A percentile compares a stretch with the other conserved stretches of the same genome.
Conservation (phyloP, 2,113 vertebrate genomes). For the Melozone crissalis region DNA sequence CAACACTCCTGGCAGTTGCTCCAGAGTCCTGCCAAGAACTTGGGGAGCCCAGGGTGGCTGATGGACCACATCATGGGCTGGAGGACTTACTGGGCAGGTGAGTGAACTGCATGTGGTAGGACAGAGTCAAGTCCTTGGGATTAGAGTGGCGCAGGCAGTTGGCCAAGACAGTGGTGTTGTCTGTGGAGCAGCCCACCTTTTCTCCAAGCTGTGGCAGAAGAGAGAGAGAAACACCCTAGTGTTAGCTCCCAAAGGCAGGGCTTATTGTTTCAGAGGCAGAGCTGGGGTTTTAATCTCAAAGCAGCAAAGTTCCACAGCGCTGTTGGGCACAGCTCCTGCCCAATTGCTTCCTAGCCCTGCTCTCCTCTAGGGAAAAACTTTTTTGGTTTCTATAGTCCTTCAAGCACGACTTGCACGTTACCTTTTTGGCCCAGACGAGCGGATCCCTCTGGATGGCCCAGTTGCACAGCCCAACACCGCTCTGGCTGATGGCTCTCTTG, state of each 20-base stretch:
- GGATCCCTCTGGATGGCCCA: constrained; percentile 89
- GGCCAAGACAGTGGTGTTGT: constrained; percentile 67
- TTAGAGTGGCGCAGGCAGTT: constrained; percentile 80
- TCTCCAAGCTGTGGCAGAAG: constrained; percentile 75
- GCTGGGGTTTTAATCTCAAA: not conserved
- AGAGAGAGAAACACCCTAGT: not conserved
- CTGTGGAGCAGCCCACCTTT: constrained; percentile 81
- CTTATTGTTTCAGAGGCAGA: rapidly evolving
- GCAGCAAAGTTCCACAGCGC: not conserved
- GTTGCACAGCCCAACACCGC: constrained; percentile 81
- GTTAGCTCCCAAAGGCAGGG: not conserved
- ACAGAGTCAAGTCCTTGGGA: constrained; percentile 70
- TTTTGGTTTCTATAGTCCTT: rapidly evolving
- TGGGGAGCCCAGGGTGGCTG: too few relatives aligned
- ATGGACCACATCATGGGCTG: too few relatives aligned
- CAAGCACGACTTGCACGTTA: not conserved
- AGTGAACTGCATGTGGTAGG: too few relatives aligned
- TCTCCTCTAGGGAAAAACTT: not conserved
- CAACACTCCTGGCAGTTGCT: not conserved
- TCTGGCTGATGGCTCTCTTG: constrained; percentile 91
- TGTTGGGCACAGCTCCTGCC: not conserved
- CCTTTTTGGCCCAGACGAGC: constrained; percentile 78
- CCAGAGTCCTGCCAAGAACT: too few relatives aligned
- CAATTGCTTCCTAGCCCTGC: not conserved
- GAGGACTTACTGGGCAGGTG: too few relatives aligned